Percentiles rank a stretch among this genome's conserved stretches.
Evolutionary conservation across 92 coral and sea anemone genomes (phyloP).

Genomic region (Bergia sp.): DNA sequence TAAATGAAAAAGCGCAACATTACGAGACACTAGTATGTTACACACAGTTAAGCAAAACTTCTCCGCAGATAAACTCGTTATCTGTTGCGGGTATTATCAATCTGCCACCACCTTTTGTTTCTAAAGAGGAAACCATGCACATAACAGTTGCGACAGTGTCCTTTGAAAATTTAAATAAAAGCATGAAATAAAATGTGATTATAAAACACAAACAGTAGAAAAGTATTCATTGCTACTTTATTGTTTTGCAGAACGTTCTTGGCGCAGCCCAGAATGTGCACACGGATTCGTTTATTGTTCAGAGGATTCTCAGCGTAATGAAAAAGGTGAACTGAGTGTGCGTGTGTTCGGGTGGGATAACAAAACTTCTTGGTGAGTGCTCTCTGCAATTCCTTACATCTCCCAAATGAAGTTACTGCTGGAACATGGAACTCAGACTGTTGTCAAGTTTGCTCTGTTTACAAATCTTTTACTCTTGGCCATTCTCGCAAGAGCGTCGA

Average conservation of each 20-base stretch:
- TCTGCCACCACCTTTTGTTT: no score
- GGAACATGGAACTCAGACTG: no score
- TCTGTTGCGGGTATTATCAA: no score
- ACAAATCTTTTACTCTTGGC: no score
- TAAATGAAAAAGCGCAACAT: neutral
- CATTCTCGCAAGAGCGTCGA: no score
- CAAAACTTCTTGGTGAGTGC: neutral
- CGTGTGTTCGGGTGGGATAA: neutral
- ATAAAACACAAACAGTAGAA: neutral
- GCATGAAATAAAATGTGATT: neutral
- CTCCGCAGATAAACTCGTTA: no score
- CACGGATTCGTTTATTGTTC: constrained; percentile 23
- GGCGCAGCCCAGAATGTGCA: constrained; percentile 59
- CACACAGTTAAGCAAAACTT: no score
- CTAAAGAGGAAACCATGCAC: no score
- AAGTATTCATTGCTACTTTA: neutral
- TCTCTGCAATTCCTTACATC: neutral
- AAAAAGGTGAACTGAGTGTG: constrained; percentile 3
- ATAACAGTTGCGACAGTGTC: no score
- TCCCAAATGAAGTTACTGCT: no score
- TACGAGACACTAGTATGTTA: no score
- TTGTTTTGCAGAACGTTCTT: constrained; percentile 53
- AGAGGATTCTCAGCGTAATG: constrained; percentile 11
- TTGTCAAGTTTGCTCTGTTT: no score
- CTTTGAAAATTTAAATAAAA: neutral